These are phyloP conservation scores for Gymnogyps californianus DNA, from an alignment of 2,113 vertebrate genomes.

Conservation along the genomic window DNA sequence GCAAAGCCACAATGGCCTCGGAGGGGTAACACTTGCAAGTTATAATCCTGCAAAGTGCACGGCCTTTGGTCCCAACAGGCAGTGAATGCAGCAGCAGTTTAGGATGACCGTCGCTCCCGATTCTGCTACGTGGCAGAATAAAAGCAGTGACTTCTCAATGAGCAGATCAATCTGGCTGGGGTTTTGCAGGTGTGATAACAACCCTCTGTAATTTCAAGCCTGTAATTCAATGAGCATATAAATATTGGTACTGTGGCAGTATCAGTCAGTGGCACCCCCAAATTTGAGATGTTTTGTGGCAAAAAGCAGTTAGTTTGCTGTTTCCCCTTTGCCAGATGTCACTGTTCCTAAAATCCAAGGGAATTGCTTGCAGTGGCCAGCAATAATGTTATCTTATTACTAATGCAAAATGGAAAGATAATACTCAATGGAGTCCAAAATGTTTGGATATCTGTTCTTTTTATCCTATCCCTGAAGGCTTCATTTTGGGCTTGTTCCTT, in stretches of 20 bases:
- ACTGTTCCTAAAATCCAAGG: neutral
- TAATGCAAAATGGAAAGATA: neutral
- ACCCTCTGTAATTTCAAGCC: neutral
- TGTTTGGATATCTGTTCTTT: neutral
- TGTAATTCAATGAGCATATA: neutral
- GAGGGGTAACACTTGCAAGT: neutral
- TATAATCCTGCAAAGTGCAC: neutral
- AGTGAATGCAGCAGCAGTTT: neutral
- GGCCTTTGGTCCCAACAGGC: neutral
- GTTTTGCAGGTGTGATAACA: neutral
- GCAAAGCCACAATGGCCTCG: neutral
- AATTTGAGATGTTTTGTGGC: neutral
- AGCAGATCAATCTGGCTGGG: neutral
- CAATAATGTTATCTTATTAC: neutral
- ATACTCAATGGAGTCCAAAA: neutral
- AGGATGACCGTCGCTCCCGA: rapidly evolving
- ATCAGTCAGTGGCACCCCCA: neutral
- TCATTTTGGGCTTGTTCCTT: neutral
- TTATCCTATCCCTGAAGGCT: neutral
- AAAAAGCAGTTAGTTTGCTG: neutral
- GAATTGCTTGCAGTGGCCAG: neutral
- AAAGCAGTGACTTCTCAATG: neutral
- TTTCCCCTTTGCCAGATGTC: neutral
- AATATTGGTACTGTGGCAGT: neutral
- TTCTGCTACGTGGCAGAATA: neutral